Conservation (phyloP, 2,113 vertebrate species). For the Xyrauchen texanus region DNA sequence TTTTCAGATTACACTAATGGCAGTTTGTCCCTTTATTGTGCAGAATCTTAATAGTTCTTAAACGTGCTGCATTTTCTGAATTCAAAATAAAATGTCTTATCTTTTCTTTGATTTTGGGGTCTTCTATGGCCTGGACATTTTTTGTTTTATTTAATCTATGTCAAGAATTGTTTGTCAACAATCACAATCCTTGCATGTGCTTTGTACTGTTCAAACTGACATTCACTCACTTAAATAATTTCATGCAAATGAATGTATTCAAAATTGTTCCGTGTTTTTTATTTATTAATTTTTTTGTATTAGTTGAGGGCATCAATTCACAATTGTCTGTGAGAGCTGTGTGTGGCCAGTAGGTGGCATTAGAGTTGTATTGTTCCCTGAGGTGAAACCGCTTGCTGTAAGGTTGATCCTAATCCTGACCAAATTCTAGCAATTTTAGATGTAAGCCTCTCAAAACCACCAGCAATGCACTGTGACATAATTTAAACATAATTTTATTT, state of each 20-base stretch:
- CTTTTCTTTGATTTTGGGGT: no score
- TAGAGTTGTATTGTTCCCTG: neutral
- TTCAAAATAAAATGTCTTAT: no score
- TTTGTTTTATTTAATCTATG: no score
- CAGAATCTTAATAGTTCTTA: no score
- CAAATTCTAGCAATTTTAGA: neutral
- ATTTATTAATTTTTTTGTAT: neutral
- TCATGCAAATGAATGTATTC: no score
- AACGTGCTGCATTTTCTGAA: no score
- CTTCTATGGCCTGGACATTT: no score
- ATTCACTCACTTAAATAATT: no score
- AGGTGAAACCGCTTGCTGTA: no score
- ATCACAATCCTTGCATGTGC: no score
- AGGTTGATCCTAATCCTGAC: no score
- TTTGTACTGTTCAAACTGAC: neutral
- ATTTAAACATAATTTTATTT: neutral
- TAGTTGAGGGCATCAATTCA: neutral
- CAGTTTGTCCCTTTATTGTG: slow-evolving; percentile 41
- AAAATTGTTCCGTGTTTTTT: neutral
- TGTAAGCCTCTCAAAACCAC: neutral
- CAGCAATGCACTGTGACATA: neutral
- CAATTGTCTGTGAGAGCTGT: neutral
- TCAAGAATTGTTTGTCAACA: no score
- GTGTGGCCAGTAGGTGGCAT: slow-evolving; percentile 52
- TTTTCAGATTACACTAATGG: neutral